Conservation (phyloP, 2,888 invertebrate species). For the Syrista parreyssii region DNA sequence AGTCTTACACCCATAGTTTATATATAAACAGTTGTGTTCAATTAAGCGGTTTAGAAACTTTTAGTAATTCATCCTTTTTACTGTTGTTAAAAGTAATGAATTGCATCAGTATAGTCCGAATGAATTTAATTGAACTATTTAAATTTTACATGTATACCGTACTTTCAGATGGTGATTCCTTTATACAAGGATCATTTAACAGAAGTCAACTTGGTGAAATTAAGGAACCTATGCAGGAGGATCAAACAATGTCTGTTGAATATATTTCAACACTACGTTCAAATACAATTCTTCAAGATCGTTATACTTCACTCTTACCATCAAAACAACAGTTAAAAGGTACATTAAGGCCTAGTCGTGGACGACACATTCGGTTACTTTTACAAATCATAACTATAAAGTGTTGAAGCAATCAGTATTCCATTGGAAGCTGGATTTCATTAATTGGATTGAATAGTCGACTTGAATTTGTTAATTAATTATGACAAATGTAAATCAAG, state of each 20-base stretch:
- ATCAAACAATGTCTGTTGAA: slow-evolving; percentile 16
- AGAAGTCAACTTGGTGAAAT: slow-evolving; percentile 2
- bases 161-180: neutral
- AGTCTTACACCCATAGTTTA: neutral
- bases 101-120: neutral
- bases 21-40: neutral
- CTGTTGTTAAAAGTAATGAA: no score
- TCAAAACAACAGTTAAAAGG: neutral
- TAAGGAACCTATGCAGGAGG: slow-evolving; percentile 9
- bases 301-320: neutral
- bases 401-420: no score
- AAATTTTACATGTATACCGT: neutral
- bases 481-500: no score
- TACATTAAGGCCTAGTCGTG: neutral
- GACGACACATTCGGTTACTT: no score
- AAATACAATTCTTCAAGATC: slow-evolving; percentile 27
- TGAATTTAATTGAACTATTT: neutral
- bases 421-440: no score
- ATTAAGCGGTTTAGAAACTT: no score
- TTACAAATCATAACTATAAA: no score
- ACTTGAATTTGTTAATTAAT: no score
- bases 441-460: no score
- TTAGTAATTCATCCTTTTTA: no score
- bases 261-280: slow-evolving; percentile 32
- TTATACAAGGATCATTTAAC: neutral